Evolutionary conservation across 2,888 invertebrate genomes (phyloP), one percentile per base, ranked within the genome.

Genomic region (Callosobruchus maculatus): DNA sequence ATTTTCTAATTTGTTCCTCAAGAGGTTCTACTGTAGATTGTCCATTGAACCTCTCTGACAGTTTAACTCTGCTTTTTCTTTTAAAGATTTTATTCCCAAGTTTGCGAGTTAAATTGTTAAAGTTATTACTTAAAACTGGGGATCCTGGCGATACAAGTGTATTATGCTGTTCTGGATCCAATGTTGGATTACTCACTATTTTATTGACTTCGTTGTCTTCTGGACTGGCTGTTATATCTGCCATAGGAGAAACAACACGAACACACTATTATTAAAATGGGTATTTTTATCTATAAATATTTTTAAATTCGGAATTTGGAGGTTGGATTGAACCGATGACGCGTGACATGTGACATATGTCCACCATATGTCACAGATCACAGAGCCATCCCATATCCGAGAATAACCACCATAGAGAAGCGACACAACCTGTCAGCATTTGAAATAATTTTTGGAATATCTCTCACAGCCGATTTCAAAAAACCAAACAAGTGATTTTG

Each of bases 111-210:
- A 49, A 49, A 49, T 49, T n/a, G n/a, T n/a, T n/a, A n/a, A n/a
- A n/a, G n/a, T n/a, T 79, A 49, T 49, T 49, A 49, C 49, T 49
- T 49, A 49, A 49, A 49, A 72, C 80, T 78, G 22, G 76, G 80
- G 70, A 76, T 80, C 73, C 78, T 22, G 84, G 84, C 21, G 84
- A 84, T 68, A 82, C 74, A 1, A 82, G 81, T 72, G 76, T 78
- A n/a, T n/a, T n/a, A 21, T 81, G 79, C 30, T 49, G 67, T 67
- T 71, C 68, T 49, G 68, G 31, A 67, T 26, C 72, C 20, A 18
- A 13, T 70, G 31, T 22, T 67, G 13, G 26, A 21, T 69, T 69
- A 67, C 73, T 72, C n/a, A n/a, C n/a, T n/a, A n/a, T n/a, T n/a
- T n/a, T n/a, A n/a, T n/a, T n/a, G n/a, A n/a, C n/a, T n/a, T n/a